Evolutionary conservation across 2,113 vertebrate genomes (phyloP).

Genomic region (Cyrtonyx montezumae): DNA sequence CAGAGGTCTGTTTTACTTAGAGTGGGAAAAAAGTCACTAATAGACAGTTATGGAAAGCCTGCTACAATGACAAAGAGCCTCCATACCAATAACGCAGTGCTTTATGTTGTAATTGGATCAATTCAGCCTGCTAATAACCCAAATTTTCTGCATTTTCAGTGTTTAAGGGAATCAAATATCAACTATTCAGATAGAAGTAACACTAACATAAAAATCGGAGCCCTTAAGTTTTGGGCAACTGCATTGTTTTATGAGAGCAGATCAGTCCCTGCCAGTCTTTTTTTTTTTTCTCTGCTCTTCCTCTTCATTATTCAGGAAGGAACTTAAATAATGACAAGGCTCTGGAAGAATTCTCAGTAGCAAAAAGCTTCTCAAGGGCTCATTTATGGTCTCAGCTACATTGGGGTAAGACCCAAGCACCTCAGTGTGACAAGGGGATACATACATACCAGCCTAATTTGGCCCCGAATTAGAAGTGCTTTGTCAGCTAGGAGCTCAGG

Average conservation of each 20-base stretch:
- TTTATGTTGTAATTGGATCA: not conserved
- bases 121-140: not conserved
- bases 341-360: slow-evolving; percentile 14
- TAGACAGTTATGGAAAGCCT: not conserved
- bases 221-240: slow-evolving; percentile 1
- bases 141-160: not conserved
- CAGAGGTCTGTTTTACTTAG: not conserved
- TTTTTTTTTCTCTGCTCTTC: not conserved
- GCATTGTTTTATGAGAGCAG: slow-evolving; percentile 7
- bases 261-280: slow-evolving; percentile 26
- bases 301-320: slow-evolving; percentile 28
- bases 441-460: slow-evolving; percentile 12
- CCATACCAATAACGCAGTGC: not conserved
- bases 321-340: slow-evolving; percentile 38
- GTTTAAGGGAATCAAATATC: not conserved
- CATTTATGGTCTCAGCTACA: not conserved
- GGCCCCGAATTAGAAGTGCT: slow-evolving; percentile 37
- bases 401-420: not conserved
- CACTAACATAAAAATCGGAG: not conserved
- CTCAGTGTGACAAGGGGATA: not conserved
- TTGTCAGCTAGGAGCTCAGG: not conserved
- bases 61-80: not conserved
- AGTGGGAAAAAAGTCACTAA: not conserved
- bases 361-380: slow-evolving; percentile 23
- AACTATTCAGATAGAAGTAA: not conserved